Conservation (phyloP, 2,888 invertebrate species). For the Epistrophe eligans region DNA sequence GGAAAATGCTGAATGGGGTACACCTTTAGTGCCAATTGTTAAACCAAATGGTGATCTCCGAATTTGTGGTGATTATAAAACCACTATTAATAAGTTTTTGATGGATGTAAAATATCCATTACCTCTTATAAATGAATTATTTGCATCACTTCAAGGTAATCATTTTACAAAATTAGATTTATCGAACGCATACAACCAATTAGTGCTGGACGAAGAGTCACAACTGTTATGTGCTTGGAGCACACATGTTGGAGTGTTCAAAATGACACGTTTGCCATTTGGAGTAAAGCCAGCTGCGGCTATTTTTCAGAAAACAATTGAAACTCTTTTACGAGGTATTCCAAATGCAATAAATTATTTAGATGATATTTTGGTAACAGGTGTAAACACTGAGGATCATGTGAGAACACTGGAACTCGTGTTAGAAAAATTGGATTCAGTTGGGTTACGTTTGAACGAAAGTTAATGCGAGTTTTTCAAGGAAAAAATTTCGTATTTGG, state of each 20-base stretch:
- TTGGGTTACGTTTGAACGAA: conserved; percentile 22
- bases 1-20: conserved; percentile 17
- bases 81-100: conserved; percentile 3
- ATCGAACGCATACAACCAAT: conserved; percentile 77
- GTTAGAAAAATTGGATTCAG: conserved; percentile 19
- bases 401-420: conserved; percentile 6
- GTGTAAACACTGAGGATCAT: conserved; percentile 7
- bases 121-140: conserved; percentile 22
- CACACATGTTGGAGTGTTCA: no score
- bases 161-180: conserved; percentile 78
- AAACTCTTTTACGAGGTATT: conserved; percentile 1
- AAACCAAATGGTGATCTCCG: conserved; percentile 21
- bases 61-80: conserved; percentile 21
- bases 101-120: conserved; percentile 20
- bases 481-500: conserved; percentile 11
- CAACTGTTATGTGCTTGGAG: no score
- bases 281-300: no score
- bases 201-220: conserved; percentile 30
- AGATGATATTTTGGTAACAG: conserved; percentile 25
- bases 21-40: conserved; percentile 16
- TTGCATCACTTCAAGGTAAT: conserved; percentile 24
- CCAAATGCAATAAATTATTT: conserved; percentile 9
- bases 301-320: no score
- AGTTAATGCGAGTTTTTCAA: conserved; percentile 27
- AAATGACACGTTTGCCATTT: no score